A percentile compares a stretch with the other conserved stretches of the same genome.
Evolutionary conservation across 2,888 invertebrate genomes (phyloP).

Genomic region (Agriopis marginaria): DNA sequence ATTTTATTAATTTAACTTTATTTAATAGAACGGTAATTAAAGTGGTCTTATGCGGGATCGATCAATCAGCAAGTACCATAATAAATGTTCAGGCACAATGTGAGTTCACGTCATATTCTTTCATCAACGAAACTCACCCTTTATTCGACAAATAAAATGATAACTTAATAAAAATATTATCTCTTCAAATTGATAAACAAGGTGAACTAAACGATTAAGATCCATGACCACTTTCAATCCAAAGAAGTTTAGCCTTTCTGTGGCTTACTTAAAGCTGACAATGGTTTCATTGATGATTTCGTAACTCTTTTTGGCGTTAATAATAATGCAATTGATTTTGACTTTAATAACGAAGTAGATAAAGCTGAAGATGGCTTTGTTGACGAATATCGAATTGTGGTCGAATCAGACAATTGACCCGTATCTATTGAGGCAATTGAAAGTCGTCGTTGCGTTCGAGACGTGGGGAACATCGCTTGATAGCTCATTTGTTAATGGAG

Average conservation of each 20-base stretch:
- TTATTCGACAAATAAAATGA: conserved; percentile 31
- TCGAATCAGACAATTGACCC: conserved; percentile 69
- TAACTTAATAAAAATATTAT: conserved; percentile 43
- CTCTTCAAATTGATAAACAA: conserved; percentile 44
- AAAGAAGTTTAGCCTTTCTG: background rate
- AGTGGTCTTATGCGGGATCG: no score
- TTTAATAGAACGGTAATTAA: background rate
- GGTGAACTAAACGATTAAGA: conserved; percentile 44
- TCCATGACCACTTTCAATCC: conserved; percentile 1
- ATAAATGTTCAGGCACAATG: conserved; percentile 5
- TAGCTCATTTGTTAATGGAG: conserved; percentile 61
- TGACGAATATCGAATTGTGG: conserved; percentile 39
- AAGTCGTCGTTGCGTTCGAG: conserved; percentile 54
- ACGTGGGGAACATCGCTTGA: conserved; percentile 65
- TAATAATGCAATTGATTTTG: conserved; percentile 10
- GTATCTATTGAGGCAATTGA: conserved; percentile 69
- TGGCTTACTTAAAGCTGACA: background rate
- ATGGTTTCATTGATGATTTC: background rate
- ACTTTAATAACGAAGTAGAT: conserved; percentile 7
- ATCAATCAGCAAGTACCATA: conserved; percentile 26
- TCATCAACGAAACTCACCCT: conserved; percentile 30
- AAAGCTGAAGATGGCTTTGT: conserved; percentile 25
- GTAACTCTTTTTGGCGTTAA: conserved; percentile 6
- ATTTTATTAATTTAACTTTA: background rate
- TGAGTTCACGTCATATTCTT: background rate